These are phyloP conservation scores for Drosophila kanapiae DNA, from an alignment of 1,140 invertebrate genomes.

Conservation along the genomic window DNA sequence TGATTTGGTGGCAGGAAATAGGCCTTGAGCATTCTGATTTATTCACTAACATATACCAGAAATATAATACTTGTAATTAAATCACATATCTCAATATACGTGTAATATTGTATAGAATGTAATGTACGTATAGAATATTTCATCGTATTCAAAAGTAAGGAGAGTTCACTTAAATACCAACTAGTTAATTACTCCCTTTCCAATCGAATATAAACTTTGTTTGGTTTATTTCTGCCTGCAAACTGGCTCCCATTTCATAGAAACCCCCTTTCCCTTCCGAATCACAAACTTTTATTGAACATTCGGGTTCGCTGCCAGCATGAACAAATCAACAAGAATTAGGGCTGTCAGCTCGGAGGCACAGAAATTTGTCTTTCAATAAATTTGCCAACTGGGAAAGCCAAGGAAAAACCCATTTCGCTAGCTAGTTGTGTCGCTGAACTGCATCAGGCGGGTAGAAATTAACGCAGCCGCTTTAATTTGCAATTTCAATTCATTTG, in stretches of 20 bases:
- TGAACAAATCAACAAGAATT: conserved; percentile 40
- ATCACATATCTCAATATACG: not conserved
- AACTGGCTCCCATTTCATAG: conserved; percentile 2
- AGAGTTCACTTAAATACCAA: not conserved
- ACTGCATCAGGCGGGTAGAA: conserved; percentile 38
- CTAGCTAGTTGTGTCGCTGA: conserved; percentile 33
- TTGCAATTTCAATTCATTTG: conserved; percentile 62
- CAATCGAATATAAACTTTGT: not conserved
- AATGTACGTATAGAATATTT: not conserved
- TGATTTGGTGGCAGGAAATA: not conserved
- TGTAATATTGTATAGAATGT: too few species aligned
- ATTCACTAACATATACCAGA: not conserved
- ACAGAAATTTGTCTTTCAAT: conserved; percentile 42
- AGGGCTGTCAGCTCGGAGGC: conserved; percentile 31
- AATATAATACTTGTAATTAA: not conserved
- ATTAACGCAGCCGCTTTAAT: conserved; percentile 59
- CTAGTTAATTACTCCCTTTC: conserved; percentile 7
- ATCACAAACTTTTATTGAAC: conserved; percentile 34
- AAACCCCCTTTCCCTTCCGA: not conserved
- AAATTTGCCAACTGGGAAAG: conserved; percentile 27
- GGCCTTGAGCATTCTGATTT: not conserved
- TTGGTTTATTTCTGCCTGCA: not conserved
- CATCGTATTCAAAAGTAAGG: not conserved
- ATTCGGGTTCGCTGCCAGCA: conserved; percentile 4
- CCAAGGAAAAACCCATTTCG: not conserved